These are phyloP conservation scores for Pachyseris speciosa DNA, from an alignment of 64 coral and sea anemone genomes.

Conservation along the genomic window DNA sequence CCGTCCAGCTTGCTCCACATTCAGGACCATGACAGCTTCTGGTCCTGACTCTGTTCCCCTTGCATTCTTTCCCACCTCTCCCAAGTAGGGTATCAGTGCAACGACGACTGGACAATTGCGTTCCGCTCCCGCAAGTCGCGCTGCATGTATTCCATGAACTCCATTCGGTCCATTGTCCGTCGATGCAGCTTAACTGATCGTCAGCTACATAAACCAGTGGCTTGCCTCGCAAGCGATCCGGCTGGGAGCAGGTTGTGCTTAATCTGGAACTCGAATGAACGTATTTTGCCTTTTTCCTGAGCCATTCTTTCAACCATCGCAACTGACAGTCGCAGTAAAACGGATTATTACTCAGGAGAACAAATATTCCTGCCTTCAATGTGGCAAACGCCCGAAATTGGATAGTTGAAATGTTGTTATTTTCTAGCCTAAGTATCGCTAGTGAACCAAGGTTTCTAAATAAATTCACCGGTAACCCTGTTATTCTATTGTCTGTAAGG, in stretches of 20 bases:
- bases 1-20: conserved; percentile 50
- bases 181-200: conserved; percentile 58
- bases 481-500: conserved; percentile 66
- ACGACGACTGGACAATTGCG: conserved; percentile 35
- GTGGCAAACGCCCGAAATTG: conserved; percentile 29
- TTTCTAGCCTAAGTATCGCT: conserved; percentile 62
- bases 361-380: conserved; percentile 42
- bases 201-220: conserved; percentile 44
- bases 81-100: conserved; percentile 59
- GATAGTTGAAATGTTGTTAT: conserved; percentile 72
- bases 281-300: conserved; percentile 23
- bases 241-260: conserved; percentile 47
- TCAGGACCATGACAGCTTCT: conserved; percentile 46
- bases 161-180: conserved; percentile 76
- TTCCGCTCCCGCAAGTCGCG: conserved; percentile 62
- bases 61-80: conserved; percentile 45
- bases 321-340: conserved; percentile 93
- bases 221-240: conserved; percentile 49
- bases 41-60: conserved; percentile 35
- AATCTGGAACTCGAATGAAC: conserved; percentile 49
- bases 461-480: conserved; percentile 22
- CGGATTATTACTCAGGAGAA: conserved; percentile 64
- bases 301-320: conserved; percentile 89
- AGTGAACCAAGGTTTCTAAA: conserved; percentile 58
- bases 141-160: conserved; percentile 61